A percentile compares a stretch with the other conserved stretches of the same genome.
Conservation (phyloP, 2,888 invertebrate species). For the Terebella lapidaria region DNA sequence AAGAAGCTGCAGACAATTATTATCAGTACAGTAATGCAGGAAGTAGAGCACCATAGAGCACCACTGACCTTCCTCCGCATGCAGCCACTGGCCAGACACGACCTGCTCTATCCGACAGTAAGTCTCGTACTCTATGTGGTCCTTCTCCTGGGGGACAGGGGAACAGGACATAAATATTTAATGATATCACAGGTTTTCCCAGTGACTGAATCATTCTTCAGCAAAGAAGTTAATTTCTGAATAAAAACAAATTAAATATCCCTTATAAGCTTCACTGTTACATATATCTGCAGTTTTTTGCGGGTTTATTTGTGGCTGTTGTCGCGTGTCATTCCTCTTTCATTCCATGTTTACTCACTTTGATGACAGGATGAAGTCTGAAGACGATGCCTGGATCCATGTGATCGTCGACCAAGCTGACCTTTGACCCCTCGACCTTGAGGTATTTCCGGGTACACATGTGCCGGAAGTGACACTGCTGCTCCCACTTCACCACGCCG, state of each 20-base stretch:
- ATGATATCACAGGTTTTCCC: no score
- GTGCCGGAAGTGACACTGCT: conserved; percentile 46
- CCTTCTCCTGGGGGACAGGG: conserved; percentile 33
- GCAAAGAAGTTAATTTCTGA: no score
- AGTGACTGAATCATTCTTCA: no score
- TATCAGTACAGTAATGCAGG: no score
- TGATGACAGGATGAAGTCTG: conserved; percentile 47
- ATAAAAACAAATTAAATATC: no score
- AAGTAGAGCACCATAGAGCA: no score
- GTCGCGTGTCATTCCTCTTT: no score
- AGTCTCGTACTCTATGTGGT: conserved; percentile 35
- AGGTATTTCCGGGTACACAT: conserved; percentile 47
- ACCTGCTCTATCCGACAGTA: conserved; percentile 50
- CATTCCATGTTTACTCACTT: conserved; percentile 37
- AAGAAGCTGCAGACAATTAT: no score
- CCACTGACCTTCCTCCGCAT: conserved; percentile 37
- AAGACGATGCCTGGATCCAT: conserved; percentile 46
- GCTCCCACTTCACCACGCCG: conserved; percentile 45
- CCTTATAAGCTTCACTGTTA: no score
- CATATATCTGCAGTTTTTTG: no score
- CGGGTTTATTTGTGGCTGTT: no score
- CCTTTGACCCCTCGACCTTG: conserved; percentile 32
- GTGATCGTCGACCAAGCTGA: conserved; percentile 37
- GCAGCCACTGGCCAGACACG: conserved; percentile 46
- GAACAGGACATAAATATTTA: conserved; percentile 1